phyloP scores from a whole-genome alignment of 1,140 invertebrate genomes.

The Zaprionus gabonicus region DNA sequence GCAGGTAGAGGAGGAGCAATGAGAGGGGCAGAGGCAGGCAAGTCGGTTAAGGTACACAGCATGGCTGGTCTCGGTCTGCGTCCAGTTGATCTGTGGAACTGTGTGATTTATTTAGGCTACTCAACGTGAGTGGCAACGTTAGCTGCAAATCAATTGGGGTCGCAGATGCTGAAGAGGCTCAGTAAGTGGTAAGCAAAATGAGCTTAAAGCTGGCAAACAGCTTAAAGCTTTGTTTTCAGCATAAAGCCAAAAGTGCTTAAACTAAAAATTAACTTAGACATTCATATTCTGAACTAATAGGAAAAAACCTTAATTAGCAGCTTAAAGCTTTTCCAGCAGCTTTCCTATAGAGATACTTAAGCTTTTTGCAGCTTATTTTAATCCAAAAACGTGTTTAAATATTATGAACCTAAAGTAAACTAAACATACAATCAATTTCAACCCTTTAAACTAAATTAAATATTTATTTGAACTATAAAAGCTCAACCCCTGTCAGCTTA shows the following conservation, averaged over 20 bases:
- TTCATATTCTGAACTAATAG: too few species aligned
- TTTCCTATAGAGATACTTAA: too few species aligned
- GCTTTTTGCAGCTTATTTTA: neutral
- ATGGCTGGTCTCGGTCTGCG: too few species aligned
- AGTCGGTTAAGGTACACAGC: neutral
- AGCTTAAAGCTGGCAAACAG: neutral
- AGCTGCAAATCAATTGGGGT: conserved; percentile 1
- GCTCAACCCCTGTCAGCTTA: too few species aligned
- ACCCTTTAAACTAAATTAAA: too few species aligned
- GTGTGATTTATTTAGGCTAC: neutral
- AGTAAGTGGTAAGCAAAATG: neutral
- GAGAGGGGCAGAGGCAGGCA: neutral
- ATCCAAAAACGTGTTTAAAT: too few species aligned
- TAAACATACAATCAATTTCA: too few species aligned
- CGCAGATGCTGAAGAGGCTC: neutral
- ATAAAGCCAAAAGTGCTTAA: too few species aligned
- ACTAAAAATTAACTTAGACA: too few species aligned
- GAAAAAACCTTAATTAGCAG: too few species aligned
- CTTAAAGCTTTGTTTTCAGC: neutral
- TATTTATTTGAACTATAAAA: too few species aligned
- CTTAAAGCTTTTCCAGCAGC: too few species aligned
- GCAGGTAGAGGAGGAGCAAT: neutral
- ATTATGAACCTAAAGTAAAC: neutral
- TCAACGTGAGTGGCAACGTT: neutral
- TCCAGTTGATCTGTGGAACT: neutral